A percentile compares a stretch with the other conserved stretches of the same genome.
These are phyloP conservation scores for Cephalopterus ornatus DNA, from an alignment of 2,113 vertebrate species.

Conservation along the genomic window DNA sequence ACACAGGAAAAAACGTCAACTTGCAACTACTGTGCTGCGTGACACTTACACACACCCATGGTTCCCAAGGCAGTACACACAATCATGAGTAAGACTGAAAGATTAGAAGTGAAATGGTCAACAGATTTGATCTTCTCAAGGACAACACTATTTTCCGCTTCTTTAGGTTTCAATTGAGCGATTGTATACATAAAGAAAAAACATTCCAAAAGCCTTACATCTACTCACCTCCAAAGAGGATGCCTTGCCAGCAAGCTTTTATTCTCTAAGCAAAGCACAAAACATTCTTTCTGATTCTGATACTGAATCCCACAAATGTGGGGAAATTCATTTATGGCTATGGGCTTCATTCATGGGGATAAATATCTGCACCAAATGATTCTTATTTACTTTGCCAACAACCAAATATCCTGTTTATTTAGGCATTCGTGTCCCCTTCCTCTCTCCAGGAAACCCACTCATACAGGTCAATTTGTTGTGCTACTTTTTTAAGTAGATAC, in stretches of 20 bases:
- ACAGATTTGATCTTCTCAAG: not conserved
- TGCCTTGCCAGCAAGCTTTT: not conserved
- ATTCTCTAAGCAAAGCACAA: not conserved
- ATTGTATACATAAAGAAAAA: not conserved
- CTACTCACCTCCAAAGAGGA: not conserved
- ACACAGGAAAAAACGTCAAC: not conserved
- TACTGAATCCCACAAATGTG: not conserved
- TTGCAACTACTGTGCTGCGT: not conserved
- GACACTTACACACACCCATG: accelerated
- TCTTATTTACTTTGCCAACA: not conserved
- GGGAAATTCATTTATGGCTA: not conserved
- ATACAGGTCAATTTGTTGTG: not conserved
- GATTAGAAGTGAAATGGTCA: not conserved
- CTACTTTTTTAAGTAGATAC: not conserved
- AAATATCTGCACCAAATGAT: not conserved
- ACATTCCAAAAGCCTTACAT: not conserved
- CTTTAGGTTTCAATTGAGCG: not conserved
- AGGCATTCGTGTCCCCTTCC: not conserved
- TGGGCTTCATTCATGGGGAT: not conserved
- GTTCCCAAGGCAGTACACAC: not conserved
- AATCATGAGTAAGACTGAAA: not conserved
- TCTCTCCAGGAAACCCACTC: not conserved
- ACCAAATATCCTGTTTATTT: not conserved
- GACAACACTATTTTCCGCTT: not conserved
- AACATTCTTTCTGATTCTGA: not conserved